Base-by-base conservation (phyloP, 1,140 invertebrate species). In the Andrena cerasifolii region DNA sequence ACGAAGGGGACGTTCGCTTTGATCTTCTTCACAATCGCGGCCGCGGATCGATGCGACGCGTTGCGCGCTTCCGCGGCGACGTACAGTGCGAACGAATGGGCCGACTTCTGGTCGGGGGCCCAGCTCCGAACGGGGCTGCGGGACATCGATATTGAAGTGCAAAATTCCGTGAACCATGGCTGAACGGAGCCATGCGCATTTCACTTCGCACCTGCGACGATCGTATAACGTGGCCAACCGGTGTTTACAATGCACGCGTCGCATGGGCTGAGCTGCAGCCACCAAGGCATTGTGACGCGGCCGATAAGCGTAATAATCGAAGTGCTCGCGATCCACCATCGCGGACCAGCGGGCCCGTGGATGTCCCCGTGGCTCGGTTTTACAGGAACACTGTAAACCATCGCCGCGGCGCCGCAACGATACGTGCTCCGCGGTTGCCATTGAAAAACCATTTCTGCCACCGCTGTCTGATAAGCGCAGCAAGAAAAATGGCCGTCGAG, bases 261-360 rank as follows among this genome's bases (percentile, higher is more conserved):
- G 65, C 28, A 51, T 8, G 31, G 56, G 24, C 33, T 18, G 61
- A 36, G 24, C 72, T 26, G 36, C 59, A 49, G 26, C 58, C 58
- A 47, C 70, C 8, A 54, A 47, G 31, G 54, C 62, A 78, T 72
- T 66, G 56, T 65, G 77, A 79, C 65, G 65, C 43, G 31, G 18
- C 65, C 43, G 65, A 80, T 77, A 78, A 61, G 59, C 53, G 67
- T 78, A 59, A 78, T 78, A 80, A 80, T 80, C 53, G 54, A 82
- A 71, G 54, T 36, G 59, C 51, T 59, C 43, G 58, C 66, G 76
- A 70, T 65, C 47, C 18, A 47, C 66, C 21, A 8, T 58, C 63
- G 63, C 45, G 61, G 24, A 12, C 58, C 36, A 51, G 18, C 21
- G 33, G 36, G 51, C 16, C 4, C 66, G 28, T 36, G 16, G 12